Base-by-base conservation (phyloP, 1,140 invertebrate genomes). In the Sipha flava region DNA sequence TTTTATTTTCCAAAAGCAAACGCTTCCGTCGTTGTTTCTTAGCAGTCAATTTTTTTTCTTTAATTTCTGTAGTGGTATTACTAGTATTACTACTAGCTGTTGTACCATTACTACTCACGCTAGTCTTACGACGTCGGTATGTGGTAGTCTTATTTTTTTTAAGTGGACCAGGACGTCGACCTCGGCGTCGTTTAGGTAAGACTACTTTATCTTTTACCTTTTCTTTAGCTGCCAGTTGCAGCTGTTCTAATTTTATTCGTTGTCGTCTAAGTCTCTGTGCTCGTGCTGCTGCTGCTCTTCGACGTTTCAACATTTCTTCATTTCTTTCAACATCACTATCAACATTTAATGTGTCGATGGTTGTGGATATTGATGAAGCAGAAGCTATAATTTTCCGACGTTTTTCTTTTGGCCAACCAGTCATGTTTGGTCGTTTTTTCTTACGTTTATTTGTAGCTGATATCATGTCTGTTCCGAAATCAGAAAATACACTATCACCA, bases 351-450 rank as follows among this genome's bases (percentile, higher is more conserved):
- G 29, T 21, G 12, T 66, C 34, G 12, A 14, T 12, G 14, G 21
- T 6, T 18, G 21, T 26, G 5, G 6, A n/a, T n/a, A 70, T 47
- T 18, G 64, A 18, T 7, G 37, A 26, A 45, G n/a, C 7, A 0
- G 12, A 26, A 68, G 40, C 2, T 29, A 47, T 47, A 10, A 21
- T 43, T 66, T 73, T 72, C 7, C 72, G 21, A 34, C 54, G 62
- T 54, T 79, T 79, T 45, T 68, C 40, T 47, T 79, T 77, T 12
- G 81, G 81, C 81, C 81, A 81, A 18, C 81, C 81, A 21, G 81
- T 81, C 81, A 81, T 81, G 62, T 81, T 81, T 2, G 80, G 80
- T 1, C 73, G 62, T 79, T 81, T 81, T n/a, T 79, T 77, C 68
- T 81, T 81, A 5, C 81, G 34, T 12, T 57, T 54, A 40, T 75